Base-by-base conservation (phyloP, 30 jellyfish, hydroid and myxozoan genomes). In the Aurelia aurita region DNA sequence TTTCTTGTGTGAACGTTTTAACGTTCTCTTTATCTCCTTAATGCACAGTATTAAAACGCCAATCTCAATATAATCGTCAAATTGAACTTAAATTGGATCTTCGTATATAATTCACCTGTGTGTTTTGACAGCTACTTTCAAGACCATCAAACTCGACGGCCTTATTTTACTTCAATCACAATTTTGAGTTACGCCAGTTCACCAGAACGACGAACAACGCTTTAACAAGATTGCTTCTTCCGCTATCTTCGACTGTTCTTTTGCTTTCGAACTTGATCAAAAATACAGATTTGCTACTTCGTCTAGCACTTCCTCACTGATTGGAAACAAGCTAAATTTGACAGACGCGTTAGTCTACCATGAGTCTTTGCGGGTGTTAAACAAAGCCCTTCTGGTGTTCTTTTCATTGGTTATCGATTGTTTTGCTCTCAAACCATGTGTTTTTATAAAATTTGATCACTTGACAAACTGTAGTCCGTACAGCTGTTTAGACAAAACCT, bases 331-430 rank as follows among this genome's bases (percentile, higher is more conserved):
- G 28, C 58, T 39, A 4, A 15, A 51, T 2, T 19, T n/a, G 58
- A 65, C n/a, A 23, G 76, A 80, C 65, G 75, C 82, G 53, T 72
- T 26, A 44, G 58, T 18, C 46, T 21, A 12, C 31, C 82, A 22
- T 43, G 87, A 84, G 79, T 62, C 81, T 43, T 28, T 46, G 69
- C 93, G 27, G 87, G 86, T 83, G 74, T 13, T 19, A 29, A 82
- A 82, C 91, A 82, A 82, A 67, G 84, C 59, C 66, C 18, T 34
- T 55, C 93, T 69, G 93, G 93, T 83, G 93, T 75, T 59, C 93
- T 69, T 83, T 70, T 83, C 62, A 61, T 51, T 80, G 7, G 82
- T 19, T 21, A 32, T 15, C 47, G 43, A 69, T 83, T 69, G 77
- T 77, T 77, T 35, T 44, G 19, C 58, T 60, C 65, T 1, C 5